Evolutionary conservation across 1,140 invertebrate species (phyloP), one percentile per base, ranked within the genome.

Genomic region (Nixonia krombeini): DNA sequence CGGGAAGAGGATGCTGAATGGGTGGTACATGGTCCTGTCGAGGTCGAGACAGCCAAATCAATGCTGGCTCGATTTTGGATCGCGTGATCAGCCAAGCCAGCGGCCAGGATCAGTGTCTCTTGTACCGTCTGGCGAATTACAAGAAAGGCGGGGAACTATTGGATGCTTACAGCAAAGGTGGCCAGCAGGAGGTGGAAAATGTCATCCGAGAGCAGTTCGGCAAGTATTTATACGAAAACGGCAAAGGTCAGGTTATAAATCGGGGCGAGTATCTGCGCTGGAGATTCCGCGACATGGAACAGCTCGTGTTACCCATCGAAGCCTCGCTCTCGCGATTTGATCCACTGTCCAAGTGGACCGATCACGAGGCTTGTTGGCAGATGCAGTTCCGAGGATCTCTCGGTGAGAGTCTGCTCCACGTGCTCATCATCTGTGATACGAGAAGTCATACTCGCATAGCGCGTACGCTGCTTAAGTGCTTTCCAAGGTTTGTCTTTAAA

Each of bases 331-430:
- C 91, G 13, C 88, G 89, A 0, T 92, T 93, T 74, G 94, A 96
- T 84, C 94, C 94, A 0, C 81, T 96, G 2, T 90, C 91, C 0
- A 92, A 93, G 68, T 96, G 94, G 94, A 87, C 87, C 46, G 94
- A 96, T 77, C 95, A 97, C 79, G 91, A 94, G 57, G 95, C 95
- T 0, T 98, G 96, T 77, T 99, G 97, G 97, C 94, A 97, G 81
- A 94, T 99, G 91, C 93, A 96, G 69, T 96, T 96, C 78, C 87
- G 97, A 25, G 97, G 97, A 0, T 95, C 95, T 0, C 85, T 99
- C 0, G 97, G 97, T 0, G 97, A 99, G 86, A 96, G 93, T 2
- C 83, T 98, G 2, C 87, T 99, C 2, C 97, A 99, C 76, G 91
- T 99, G 0, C 88, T 98, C 5, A 96, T 98, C 58, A 96, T 98